phyloP scores from a whole-genome alignment of 1,140 invertebrate species.

The Drosophila punjabiensis region DNA sequence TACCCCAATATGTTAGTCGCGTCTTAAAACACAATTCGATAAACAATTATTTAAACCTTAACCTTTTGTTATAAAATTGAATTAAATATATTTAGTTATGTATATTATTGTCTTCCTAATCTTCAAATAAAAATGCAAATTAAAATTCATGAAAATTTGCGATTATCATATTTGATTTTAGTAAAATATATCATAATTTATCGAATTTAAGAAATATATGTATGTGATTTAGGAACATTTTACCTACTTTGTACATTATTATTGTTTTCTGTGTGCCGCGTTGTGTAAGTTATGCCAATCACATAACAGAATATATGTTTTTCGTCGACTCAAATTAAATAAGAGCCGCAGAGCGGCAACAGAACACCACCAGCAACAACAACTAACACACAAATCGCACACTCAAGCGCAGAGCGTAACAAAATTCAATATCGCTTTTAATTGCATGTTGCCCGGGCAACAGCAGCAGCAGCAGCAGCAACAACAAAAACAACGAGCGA shows the following conservation, averaged over 20 bases:
- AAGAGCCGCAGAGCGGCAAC: constrained; percentile 65
- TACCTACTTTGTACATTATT: background rate
- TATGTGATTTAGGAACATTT: background rate
- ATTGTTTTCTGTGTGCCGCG: constrained; percentile 2
- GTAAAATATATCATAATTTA: too few relatives aligned
- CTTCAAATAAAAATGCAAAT: background rate
- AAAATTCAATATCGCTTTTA: constrained; percentile 83
- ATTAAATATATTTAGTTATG: background rate
- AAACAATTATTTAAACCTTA: too few relatives aligned
- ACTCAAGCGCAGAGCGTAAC: constrained; percentile 79
- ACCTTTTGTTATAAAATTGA: too few relatives aligned
- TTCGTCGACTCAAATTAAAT: constrained; percentile 76
- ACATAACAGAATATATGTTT: constrained; percentile 77
- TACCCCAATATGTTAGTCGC: too few relatives aligned
- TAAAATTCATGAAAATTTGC: too few relatives aligned
- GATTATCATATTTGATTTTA: too few relatives aligned
- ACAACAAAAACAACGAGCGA: constrained; percentile 56
- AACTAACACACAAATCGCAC: constrained; percentile 65
- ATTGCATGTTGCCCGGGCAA: constrained; percentile 80
- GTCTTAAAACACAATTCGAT: too few relatives aligned
- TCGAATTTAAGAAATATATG: too few relatives aligned
- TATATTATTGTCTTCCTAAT: background rate
- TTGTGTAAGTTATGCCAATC: constrained; percentile 80
- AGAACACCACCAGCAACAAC: constrained; percentile 32
- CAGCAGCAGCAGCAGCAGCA: constrained; percentile 52